These are phyloP conservation scores for Turdus rufiventris DNA, from an alignment of 2,113 vertebrate species.

Conservation along the genomic window DNA sequence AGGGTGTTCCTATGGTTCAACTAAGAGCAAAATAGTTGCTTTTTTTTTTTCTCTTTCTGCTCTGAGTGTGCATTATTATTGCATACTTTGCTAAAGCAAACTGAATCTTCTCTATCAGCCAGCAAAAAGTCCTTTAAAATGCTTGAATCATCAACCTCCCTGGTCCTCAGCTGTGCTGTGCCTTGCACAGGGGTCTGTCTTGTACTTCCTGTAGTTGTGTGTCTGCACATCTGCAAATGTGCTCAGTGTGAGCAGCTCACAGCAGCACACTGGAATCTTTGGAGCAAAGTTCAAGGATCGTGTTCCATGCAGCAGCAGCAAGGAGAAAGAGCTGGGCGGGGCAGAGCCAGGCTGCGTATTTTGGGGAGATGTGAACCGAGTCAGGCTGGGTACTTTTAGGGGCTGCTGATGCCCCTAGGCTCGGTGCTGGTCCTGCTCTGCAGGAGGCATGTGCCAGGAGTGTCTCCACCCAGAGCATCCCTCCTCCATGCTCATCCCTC, in stretches of 20 bases:
- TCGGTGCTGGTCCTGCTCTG: accelerated
- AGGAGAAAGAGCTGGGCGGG: accelerated
- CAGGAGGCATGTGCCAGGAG: neutral
- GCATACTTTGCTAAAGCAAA: neutral
- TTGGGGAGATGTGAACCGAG: accelerated
- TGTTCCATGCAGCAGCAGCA: neutral
- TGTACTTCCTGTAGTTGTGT: neutral
- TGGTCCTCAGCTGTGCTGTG: neutral
- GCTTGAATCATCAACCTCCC: neutral
- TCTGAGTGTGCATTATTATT: neutral
- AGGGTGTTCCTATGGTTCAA: neutral
- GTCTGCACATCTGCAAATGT: neutral
- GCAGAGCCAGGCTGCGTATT: accelerated
- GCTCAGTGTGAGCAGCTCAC: neutral
- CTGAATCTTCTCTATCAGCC: neutral
- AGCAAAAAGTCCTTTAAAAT: neutral
- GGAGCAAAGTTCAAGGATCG: neutral
- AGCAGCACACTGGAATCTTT: neutral
- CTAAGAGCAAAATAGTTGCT: neutral
- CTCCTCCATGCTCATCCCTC: neutral
- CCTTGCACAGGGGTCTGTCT: neutral
- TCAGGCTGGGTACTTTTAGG: accelerated
- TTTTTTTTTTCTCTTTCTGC: neutral
- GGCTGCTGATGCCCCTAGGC: neutral
- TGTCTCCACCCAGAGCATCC: neutral